Evolutionary conservation across 2,113 vertebrate genomes (phyloP), one percentile per base, ranked within the genome.

Genomic region (Polypterus senegalus): DNA sequence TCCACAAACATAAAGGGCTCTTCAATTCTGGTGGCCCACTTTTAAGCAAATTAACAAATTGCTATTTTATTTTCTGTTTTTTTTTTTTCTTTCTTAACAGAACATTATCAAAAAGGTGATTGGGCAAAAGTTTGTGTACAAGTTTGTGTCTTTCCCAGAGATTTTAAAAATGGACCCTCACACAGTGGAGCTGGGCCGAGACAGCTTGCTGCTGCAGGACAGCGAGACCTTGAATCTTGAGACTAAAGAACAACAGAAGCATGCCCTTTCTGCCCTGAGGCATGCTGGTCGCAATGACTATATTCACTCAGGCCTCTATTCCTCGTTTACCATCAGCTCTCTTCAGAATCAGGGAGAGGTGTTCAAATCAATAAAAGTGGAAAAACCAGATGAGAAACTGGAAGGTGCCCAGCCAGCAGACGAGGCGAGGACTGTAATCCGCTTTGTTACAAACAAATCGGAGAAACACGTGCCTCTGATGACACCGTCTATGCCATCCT

Each of bases 71-170:
- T 5, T 48, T 60, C 3, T 0, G 0, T 70, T 61, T 44, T 48
- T 55, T 63, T 10, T 58, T 61, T 83, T 69, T 77, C 75, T 62
- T 82, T 4, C 73, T 79, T 71, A 27, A 43, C 84, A 97, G 94
- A 97, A 97, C 75, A 97, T 97, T 81, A 97, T 97, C 86, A 97
- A 94, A 84, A 97, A 97, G 79, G 94, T 97, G 76, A 97, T 95
- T 0, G 94, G 94, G 53, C 94, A 97, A 77, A 97, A 97, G 79
- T 97, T 97, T 77, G 94, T 97, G 66, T 97, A 97, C 76, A 97
- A 97, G 81, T 97, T 97, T 68, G 94, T 97, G 68, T 97, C 93
- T 8, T 97, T 97, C 78, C 94, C 92, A 27, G 94, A 97, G 72
- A 95, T 95, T 70, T 82, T 97, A 66, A 97, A 95, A 76, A 92